Evolutionary conservation across 2,888 invertebrate species (phyloP).

Genomic region (Mylabris sibirica): DNA sequence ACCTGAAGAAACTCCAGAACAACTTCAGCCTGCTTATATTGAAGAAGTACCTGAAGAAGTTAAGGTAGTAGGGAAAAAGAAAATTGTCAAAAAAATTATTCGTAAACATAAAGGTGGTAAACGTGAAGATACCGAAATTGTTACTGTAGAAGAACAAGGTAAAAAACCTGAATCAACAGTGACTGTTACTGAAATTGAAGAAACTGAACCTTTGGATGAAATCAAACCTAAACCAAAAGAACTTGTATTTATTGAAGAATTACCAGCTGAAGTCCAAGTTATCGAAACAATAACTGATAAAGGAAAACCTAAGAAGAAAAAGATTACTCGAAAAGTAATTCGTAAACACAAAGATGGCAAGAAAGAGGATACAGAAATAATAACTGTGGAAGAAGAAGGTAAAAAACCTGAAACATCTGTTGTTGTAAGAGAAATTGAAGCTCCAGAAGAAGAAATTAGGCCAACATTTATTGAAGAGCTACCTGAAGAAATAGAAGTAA

Average conservation of each 20-base stretch:
- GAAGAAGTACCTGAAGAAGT: slow-evolving; percentile 43
- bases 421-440: slow-evolving; percentile 34
- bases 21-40: slow-evolving; percentile 12
- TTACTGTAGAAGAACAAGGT: slow-evolving; percentile 50
- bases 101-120: slow-evolving; percentile 38
- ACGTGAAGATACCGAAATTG: slow-evolving; percentile 54
- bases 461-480: slow-evolving; percentile 47
- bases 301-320: slow-evolving; percentile 47
- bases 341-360: slow-evolving; percentile 54
- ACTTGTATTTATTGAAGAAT: slow-evolving; percentile 37
- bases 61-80: slow-evolving; percentile 45
- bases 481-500: slow-evolving; percentile 47
- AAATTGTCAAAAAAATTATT: slow-evolving; percentile 54
- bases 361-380: slow-evolving; percentile 60
- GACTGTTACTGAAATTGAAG: slow-evolving; percentile 42
- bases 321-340: slow-evolving; percentile 44
- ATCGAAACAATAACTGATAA: slow-evolving; percentile 55
- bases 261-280: slow-evolving; percentile 44
- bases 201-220: slow-evolving; percentile 52
- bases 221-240: slow-evolving; percentile 40
- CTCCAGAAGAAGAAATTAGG: slow-evolving; percentile 38
- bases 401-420: slow-evolving; percentile 59
- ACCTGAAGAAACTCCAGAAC: slow-evolving; percentile 31
- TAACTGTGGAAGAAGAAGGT: slow-evolving; percentile 59
- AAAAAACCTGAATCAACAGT: slow-evolving; percentile 45